Base-by-base conservation (phyloP, 2,113 vertebrate species). In the Chinchilla lanigera region DNA sequence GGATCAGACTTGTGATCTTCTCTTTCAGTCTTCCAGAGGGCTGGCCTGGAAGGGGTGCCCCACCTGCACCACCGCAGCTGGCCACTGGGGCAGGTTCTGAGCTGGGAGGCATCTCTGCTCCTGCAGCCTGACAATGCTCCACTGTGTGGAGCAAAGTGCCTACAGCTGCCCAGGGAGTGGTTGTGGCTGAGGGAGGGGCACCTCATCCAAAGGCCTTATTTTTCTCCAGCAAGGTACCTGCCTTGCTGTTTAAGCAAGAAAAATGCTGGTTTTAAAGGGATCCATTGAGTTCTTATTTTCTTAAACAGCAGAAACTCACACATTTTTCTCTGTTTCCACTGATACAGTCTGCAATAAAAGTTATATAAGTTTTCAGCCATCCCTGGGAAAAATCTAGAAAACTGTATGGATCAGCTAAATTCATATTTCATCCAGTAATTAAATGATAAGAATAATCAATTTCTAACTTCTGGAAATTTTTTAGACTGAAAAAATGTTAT, bases 281-380 rank as follows among this genome's bases (percentile, higher is more conserved):
- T 93, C 97, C 96, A 90, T 97, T 98, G 92, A 98, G 94, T 98
- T 96, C 96, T 91, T 98, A 94, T 98, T 98, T 98, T 98, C 95
- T 98, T 96, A 98, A 98, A 96, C 91, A 96, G 86, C 12, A 26
- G 97, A 98, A 98, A 97, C 95, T 93, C 56, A 80, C 83, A 92
- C 81, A 3, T 94, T 97, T 96, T 95, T 97, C 97, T 67, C 94
- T 92, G 0, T 98, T 98, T 98, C 96, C 98, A 96, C 58, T 97
- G 92, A 97, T 98, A 96, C 71, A 95, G 97, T 98, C 54, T 98
- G 96, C 89, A 97, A 61, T 97, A 98, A 98, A 98, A 98, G 96
- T 94, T 97, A 69, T 77, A 24, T 89, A 69, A 89, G 84, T 97
- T 98, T 97, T 97, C 35, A 20, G 95, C 96, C n/a, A 20, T 94